phyloP scores from a whole-genome alignment of 2,888 invertebrate species.

The Chrysolina oricalcia region DNA sequence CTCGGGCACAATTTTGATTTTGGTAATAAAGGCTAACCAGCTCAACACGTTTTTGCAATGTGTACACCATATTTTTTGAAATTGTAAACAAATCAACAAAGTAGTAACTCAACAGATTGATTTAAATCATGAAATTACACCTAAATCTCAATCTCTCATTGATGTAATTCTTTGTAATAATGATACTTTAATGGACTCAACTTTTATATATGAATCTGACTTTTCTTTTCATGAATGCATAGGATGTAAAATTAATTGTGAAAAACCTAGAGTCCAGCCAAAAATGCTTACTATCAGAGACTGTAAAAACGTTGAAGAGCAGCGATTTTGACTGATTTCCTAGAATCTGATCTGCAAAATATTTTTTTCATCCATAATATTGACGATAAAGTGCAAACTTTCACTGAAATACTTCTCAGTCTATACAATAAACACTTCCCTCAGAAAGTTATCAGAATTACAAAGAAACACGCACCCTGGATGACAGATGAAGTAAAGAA shows the following conservation, averaged over 20 bases:
- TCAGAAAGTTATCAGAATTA: neutral
- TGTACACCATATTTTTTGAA: too few relatives aligned
- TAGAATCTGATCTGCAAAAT: slow-evolving; percentile 12
- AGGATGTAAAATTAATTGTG: slow-evolving; percentile 4
- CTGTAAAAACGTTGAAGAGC: too few relatives aligned
- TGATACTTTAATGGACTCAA: slow-evolving; percentile 22
- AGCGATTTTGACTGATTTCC: slow-evolving; percentile 14
- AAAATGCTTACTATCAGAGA: slow-evolving; percentile 8
- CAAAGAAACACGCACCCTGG: slow-evolving; percentile 10
- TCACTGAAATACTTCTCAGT: neutral
- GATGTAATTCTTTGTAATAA: slow-evolving; percentile 21
- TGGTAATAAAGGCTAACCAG: too few relatives aligned
- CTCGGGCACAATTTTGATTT: too few relatives aligned
- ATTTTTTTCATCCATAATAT: neutral
- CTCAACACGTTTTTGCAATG: too few relatives aligned
- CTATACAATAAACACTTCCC: slow-evolving; percentile 18
- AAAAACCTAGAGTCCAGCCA: slow-evolving; percentile 14
- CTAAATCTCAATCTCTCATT: slow-evolving; percentile 25
- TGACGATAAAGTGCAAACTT: slow-evolving; percentile 19
- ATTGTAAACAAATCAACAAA: too few relatives aligned
- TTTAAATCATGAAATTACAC: too few relatives aligned
- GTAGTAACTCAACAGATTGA: too few relatives aligned
- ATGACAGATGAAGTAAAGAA: slow-evolving; percentile 18
- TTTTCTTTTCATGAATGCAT: slow-evolving; percentile 20
- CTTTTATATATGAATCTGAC: slow-evolving; percentile 17